Evolutionary conservation across 64 coral and sea anemone genomes (phyloP), one percentile per base, ranked within the genome.

Genomic region (Acropora yongei): DNA sequence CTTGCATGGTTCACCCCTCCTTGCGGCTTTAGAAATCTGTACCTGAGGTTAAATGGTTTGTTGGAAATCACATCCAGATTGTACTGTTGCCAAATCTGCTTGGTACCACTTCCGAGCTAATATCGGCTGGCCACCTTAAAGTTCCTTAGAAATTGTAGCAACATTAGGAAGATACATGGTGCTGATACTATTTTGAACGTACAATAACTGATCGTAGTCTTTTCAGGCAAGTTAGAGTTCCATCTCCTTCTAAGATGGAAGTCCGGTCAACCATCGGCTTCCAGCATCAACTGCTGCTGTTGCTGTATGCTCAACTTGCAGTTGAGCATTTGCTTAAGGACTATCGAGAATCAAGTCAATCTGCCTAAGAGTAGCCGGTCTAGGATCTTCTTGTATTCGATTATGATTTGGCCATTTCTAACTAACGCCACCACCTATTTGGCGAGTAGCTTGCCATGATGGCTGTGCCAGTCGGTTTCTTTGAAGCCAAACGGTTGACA

Each of bases 371-470:
- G 90, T 92, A 44, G 73, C 73, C 30, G 73, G 41, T 73, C 75
- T 92, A 80, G 44, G 76, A n/a, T n/a, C 81, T 6, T 19, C 8
- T 13, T 92, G 72, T 50, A 75, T 3, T 85, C 90, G 2, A 1
- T 75, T 7, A 92, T 75, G 90, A 80, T 30, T 92, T 66, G 49
- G 90, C n/a, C n/a, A n/a, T n/a, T n/a, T n/a, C n/a, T n/a, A n/a
- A n/a, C n/a, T n/a, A n/a, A n/a, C n/a, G n/a, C 90, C 13, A 92
- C 90, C 80, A 92, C 55, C 90, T 63, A 75, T 68, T 92, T n/a
- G 41, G 90, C 7, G 81, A 91, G 41, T 91, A 91, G 6, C 47
- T 84, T 18, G 83, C 83, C n/a, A 46, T 91, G 11, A 72, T n/a
- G n/a, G n/a, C n/a, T n/a, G n/a, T n/a, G n/a, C n/a, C n/a, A n/a